These are phyloP conservation scores for Dione juno DNA, from an alignment of 2,888 invertebrate genomes.

Conservation along the genomic window DNA sequence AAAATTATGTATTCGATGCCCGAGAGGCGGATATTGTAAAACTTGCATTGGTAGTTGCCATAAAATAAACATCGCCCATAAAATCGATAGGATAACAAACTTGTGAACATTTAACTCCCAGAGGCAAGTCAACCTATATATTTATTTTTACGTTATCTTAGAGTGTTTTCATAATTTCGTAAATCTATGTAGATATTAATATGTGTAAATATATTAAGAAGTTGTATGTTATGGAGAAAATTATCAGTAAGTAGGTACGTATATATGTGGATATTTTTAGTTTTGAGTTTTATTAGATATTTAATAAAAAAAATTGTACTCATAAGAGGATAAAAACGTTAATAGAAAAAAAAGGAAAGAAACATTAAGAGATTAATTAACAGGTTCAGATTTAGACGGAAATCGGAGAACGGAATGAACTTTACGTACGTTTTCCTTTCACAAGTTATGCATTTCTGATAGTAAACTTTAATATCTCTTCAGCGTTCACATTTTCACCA, in stretches of 20 bases:
- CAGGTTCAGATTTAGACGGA: too few relatives aligned
- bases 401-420: too few relatives aligned
- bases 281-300: too few relatives aligned
- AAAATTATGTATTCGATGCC: conserved; percentile 5
- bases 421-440: neutral
- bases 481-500: neutral
- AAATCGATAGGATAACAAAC: conserved; percentile 17
- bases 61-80: conserved; percentile 14
- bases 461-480: neutral
- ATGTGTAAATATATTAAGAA: too few relatives aligned
- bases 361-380: too few relatives aligned
- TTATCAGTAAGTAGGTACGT: neutral
- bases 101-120: neutral
- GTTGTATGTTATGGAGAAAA: too few relatives aligned
- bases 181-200: too few relatives aligned
- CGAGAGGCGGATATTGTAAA: neutral
- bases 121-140: conserved; percentile 6
- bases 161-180: neutral
- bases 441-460: neutral
- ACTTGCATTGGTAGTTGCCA: neutral
- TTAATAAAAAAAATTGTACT: too few relatives aligned
- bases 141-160: neutral
- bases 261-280: neutral
- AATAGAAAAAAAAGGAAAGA: too few relatives aligned
- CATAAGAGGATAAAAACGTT: too few relatives aligned